A percentile compares a stretch with the other conserved stretches of the same genome.
Conservation (phyloP, 2,797 vertebrate species). For the Crenichthys baileyi region DNA sequence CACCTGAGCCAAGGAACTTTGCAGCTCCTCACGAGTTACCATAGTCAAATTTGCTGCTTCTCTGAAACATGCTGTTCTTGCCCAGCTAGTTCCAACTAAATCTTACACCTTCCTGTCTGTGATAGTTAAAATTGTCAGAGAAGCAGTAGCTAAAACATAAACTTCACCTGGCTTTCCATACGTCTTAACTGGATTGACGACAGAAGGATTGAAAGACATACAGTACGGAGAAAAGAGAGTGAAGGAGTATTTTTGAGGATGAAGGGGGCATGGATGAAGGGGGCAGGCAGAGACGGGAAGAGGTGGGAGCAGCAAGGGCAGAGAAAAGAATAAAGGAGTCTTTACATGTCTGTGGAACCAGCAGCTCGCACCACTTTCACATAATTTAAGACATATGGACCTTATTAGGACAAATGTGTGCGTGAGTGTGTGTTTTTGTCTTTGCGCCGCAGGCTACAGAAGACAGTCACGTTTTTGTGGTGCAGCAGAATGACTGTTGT, state of each 20-base stretch:
- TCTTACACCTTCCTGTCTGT: neutral
- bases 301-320: constrained; percentile 64
- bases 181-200: constrained; percentile 9
- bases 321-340: constrained; percentile 80
- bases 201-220: constrained; percentile 11
- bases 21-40: no score
- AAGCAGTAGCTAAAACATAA: constrained; percentile 5
- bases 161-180: constrained; percentile 1
- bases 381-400: constrained; percentile 86
- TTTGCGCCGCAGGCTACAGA: constrained; percentile 67
- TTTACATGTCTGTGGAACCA: constrained; percentile 82
- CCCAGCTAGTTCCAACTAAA: neutral
- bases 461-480: constrained; percentile 81
- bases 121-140: neutral
- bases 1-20: no score
- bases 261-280: constrained; percentile 54
- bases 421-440: constrained; percentile 48
- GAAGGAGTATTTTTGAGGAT: constrained; percentile 26
- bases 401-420: constrained; percentile 78
- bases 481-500: constrained; percentile 67
- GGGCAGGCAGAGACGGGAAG: constrained; percentile 76
- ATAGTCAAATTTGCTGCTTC: no score
- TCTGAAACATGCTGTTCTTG: no score
- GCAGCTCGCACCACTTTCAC: constrained; percentile 83
- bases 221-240: constrained; percentile 1